Evolutionary conservation across 2,797 vertebrate species (phyloP), one percentile per base, ranked within the genome.

Genomic region (Kryptolebias ocellatus): DNA sequence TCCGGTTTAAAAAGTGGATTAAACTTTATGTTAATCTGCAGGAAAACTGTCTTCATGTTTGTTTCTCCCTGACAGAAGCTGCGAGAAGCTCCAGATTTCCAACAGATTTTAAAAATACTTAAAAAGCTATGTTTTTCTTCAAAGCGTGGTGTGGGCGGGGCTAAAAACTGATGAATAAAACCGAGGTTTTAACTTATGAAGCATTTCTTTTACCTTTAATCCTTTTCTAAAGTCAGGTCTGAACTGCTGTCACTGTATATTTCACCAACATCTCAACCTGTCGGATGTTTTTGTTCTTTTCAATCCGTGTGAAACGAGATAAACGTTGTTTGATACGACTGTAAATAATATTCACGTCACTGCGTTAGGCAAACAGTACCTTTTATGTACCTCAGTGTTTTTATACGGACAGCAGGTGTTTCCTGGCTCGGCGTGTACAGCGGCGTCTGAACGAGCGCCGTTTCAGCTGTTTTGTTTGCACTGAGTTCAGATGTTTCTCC

Each of bases 301-400:
- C 17, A 67, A 78, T 64, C 73, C 47, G 42, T 72, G 78, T 76
- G 20, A 75, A 66, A 80, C 68, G 51, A 71, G 71, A 71, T 46
- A 59, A 70, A 75, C 18, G 51, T 42, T 20, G 71, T 90, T 87
- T 86, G 75, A 58, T 80, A 85, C 14, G 7, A 66, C 64, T 87
- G 79, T 85, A 86, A 86, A 87, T 87, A 87, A 63, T 82, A 80
- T 83, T 78, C 15, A 81, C 77, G 57, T 51, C 20, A 64, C 18
- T 6, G 37, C 42, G 45, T 53, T 2, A 47, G 65, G n/a, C 61
- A 5, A 31, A 46, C 60, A 61, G 72, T 78, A 54, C 17, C 70
- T 86, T 83, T 88, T 76, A 81, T 64, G 70, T 79, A 64, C 64
- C 81, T 77, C 73, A 55, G 59, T 84, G 80, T 89, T 88, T 90